Conservation (phyloP, 2,888 invertebrate genomes). For the Gymnosoma rotundatum region DNA sequence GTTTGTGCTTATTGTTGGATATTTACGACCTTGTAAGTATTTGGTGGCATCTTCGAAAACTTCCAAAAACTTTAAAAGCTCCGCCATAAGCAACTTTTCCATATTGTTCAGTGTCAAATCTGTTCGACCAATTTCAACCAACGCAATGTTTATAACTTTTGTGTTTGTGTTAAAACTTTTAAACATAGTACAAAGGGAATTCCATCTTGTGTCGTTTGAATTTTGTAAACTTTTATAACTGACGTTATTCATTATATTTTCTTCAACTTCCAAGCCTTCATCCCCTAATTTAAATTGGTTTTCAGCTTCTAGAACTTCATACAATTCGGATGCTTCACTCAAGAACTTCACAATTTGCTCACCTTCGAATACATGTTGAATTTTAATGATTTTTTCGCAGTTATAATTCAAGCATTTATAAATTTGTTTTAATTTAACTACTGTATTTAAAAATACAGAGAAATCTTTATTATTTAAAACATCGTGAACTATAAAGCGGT, state of each 20-base stretch:
- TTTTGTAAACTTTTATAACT: conserved; percentile 6
- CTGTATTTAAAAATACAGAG: too few species aligned
- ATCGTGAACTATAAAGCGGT: neutral
- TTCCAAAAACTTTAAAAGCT: conserved; percentile 16
- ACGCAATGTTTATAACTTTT: conserved; percentile 27
- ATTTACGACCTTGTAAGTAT: conserved; percentile 5
- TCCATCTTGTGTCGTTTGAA: conserved; percentile 23
- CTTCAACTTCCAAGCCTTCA: neutral
- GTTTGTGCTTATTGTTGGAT: conserved; percentile 7
- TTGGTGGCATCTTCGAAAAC: neutral
- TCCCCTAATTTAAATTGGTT: neutral
- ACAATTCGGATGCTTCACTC: neutral
- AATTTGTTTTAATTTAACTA: neutral
- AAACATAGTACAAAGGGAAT: conserved; percentile 22
- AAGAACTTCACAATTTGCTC: neutral
- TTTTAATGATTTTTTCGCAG: too few species aligned
- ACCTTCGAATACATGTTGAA: neutral
- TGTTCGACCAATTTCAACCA: conserved; percentile 15
- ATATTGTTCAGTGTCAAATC: neutral
- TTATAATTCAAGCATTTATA: too few species aligned
- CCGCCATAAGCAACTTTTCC: neutral
- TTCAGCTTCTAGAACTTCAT: neutral
- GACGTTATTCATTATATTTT: too few species aligned
- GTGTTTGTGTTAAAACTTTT: neutral
- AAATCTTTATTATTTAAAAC: neutral